These are phyloP conservation scores for Drosophila parvula DNA, from an alignment of 1,140 invertebrate genomes.

Conservation along the genomic window DNA sequence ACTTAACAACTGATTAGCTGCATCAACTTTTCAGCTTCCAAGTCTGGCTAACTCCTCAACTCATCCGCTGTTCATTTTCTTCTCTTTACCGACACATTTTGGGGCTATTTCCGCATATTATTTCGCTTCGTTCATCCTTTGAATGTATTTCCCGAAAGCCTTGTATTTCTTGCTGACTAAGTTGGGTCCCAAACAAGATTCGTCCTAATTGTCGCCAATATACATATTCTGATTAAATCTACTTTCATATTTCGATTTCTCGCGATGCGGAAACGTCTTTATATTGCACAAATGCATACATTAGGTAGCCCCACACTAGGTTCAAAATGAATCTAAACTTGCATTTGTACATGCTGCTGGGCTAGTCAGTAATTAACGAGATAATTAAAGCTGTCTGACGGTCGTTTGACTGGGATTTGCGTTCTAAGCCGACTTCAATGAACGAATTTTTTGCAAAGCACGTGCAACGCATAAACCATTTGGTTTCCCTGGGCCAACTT, in stretches of 20 bases:
- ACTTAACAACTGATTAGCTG: conserved; percentile 71
- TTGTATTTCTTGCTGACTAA: neutral
- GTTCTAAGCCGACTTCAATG: conserved; percentile 18
- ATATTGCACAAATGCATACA: conserved; percentile 8
- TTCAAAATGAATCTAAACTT: conserved; percentile 12
- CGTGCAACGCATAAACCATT: neutral
- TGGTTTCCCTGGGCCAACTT: neutral
- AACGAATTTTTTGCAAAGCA: neutral
- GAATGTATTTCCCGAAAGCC: neutral
- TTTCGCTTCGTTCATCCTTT: neutral
- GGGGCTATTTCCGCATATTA: conserved; percentile 15
- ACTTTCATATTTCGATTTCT: conserved; percentile 21
- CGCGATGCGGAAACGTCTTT: conserved; percentile 39
- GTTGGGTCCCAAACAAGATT: neutral
- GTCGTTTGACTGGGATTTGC: conserved; percentile 21
- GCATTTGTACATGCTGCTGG: neutral
- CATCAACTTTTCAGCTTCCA: conserved; percentile 57
- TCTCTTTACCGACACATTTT: conserved; percentile 27
- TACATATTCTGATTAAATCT: conserved; percentile 23
- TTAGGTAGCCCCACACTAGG: conserved; percentile 7
- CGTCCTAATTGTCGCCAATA: neutral
- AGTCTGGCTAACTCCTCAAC: conserved; percentile 19
- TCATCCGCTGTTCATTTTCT: neutral
- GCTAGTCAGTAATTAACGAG: conserved; percentile 41
- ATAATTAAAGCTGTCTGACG: conserved; percentile 10